Base-by-base conservation (phyloP, 2,797 vertebrate species). In the Clarias platycephalus region DNA sequence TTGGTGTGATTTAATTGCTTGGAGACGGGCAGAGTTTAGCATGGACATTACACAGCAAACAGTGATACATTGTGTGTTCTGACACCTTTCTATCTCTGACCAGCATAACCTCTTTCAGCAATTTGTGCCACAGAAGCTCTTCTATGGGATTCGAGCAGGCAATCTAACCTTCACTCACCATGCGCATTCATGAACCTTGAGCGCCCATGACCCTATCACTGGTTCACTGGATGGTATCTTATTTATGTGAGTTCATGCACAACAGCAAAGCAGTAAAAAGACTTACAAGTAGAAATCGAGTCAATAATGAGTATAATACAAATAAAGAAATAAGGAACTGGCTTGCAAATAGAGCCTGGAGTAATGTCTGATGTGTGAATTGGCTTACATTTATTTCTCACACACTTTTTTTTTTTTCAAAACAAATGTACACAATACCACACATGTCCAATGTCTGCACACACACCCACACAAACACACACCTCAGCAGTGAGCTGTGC, bases 401-500 rank as follows among this genome's bases (percentile, higher is more conserved):
- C 53, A 76, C 3, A 49, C 44, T 10, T 44, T 44, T 49, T 49
- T 49, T 49, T 13, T 57, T 76, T 34, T 57, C 1, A 26, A 2
- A 31, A 22, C 44, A 74, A 76, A 57, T 76, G 9, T 57, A 57
- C 16, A 31, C 24, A 18, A 55, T 74, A 24, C 20, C 55, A 76
- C 53, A 34, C 74, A 58, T 76, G 26, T 26, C 55, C 57, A 58
- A 18, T 58, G 6, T 22, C n/a, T 28, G 8, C 22, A n/a, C 12
- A 24, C 71, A 53, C 71, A 53, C 24, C 15, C 22, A 75, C 26
- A 76, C 74, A 76, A 55, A 76, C 49, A 66, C 58, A 84, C 74
- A 84, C 80, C 57, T 58, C 68, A 62, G 81, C 20, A 58, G 80
- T 71, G 64, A 82, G 74, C 71, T 37, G 58, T 20, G 13, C 75